Conservation (phyloP, 1,140 invertebrate genomes). For the Euborellia annulipes region DNA sequence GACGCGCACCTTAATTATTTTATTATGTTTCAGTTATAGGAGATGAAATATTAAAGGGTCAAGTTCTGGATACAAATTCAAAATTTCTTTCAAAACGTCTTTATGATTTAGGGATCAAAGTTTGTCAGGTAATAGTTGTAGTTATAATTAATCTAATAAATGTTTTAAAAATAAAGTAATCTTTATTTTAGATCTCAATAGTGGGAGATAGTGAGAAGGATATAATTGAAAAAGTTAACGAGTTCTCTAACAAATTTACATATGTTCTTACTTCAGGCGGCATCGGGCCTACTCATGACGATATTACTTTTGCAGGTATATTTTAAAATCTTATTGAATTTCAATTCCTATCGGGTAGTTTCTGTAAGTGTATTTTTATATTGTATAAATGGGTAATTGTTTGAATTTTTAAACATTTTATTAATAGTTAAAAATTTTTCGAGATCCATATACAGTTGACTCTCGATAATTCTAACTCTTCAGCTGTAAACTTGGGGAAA, state of each 20-base stretch:
- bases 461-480: no score
- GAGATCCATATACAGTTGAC: no score
- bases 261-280: conserved; percentile 44
- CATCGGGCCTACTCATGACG: conserved; percentile 48
- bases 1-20: no score
- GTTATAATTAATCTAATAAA: background rate
- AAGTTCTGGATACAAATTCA: conserved; percentile 41
- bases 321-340: no score
- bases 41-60: conserved; percentile 47
- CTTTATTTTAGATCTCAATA: conserved; percentile 28
- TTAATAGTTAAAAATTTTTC: no score
- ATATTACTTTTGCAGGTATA: conserved; percentile 40
- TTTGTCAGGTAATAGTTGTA: conserved; percentile 24
- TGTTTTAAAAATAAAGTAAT: background rate
- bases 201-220: conserved; percentile 35
- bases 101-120: conserved; percentile 32
- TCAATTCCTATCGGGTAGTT: no score
- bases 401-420: no score
- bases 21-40: conserved; percentile 32
- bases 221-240: conserved; percentile 35
- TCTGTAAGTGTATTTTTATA: no score
- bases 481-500: no score
- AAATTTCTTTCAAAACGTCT: conserved; percentile 35
- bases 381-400: no score
- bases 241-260: conserved; percentile 33